Conservation (phyloP, 2,888 invertebrate species). For the Drymonia ruficornis region DNA sequence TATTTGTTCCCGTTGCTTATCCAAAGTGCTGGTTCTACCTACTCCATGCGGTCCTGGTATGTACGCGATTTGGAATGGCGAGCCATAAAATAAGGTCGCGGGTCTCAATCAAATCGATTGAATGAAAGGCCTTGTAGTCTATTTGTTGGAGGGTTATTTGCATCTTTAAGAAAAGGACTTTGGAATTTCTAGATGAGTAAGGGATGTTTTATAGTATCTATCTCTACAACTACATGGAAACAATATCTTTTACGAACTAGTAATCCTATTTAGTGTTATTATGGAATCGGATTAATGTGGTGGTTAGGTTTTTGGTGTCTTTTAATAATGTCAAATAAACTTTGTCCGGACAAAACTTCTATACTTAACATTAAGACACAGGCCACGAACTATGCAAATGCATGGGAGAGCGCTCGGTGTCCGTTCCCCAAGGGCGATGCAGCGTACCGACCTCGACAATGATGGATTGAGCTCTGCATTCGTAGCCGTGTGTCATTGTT, state of each 20-base stretch:
- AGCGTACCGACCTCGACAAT: conserved; percentile 19
- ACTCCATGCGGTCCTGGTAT: conserved; percentile 28
- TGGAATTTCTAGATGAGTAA: neutral
- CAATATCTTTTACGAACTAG: too few species aligned
- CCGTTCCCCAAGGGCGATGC: conserved; percentile 14
- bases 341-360: too few species aligned
- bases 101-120: neutral
- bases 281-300: too few species aligned
- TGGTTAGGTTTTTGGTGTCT: neutral
- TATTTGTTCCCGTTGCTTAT: conserved; percentile 40
- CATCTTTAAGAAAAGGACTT: neutral
- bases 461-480: conserved; percentile 18
- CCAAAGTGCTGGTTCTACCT: conserved; percentile 14
- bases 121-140: neutral
- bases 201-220: neutral
- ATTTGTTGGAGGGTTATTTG: conserved; percentile 9
- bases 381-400: conserved; percentile 23
- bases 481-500: conserved; percentile 6
- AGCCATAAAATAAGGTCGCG: neutral
- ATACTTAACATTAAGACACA: neutral
- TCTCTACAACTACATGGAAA: neutral
- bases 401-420: conserved; percentile 18
- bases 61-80: conserved; percentile 8
- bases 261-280: too few species aligned
- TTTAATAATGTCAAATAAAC: neutral